A percentile compares a stretch with the other conserved stretches of the same genome.
Evolutionary conservation across 2,888 invertebrate species (phyloP).

Genomic region (Neoaliturus tenellus): DNA sequence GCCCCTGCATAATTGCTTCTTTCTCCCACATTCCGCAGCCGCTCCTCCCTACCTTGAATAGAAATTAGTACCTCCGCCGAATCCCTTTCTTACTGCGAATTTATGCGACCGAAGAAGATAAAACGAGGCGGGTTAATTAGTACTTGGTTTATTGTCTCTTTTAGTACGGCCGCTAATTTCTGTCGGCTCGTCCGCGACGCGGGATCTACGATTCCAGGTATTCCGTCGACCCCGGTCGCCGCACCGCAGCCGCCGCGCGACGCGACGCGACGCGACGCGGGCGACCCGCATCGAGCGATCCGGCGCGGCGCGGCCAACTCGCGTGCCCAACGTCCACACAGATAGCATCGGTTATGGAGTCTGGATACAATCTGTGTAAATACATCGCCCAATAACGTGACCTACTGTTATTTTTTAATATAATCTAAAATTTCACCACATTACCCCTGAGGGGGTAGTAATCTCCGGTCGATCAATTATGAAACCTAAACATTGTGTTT

Average conservation of each 20-base stretch:
- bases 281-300: neutral
- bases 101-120: slow-evolving; percentile 40
- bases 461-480: too few relatives aligned
- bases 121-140: slow-evolving; percentile 44
- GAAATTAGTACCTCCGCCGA: slow-evolving; percentile 32
- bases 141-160: slow-evolving; percentile 45
- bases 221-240: neutral
- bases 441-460: neutral
- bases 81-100: slow-evolving; percentile 50
- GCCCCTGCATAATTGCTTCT: slow-evolving; percentile 6
- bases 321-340: neutral
- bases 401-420: slow-evolving; percentile 27
- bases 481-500: too few relatives aligned
- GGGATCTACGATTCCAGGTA: neutral
- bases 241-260: neutral
- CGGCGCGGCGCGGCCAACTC: too few relatives aligned
- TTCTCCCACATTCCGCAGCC: neutral
- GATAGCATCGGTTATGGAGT: slow-evolving; percentile 18
- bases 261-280: too few relatives aligned
- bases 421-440: slow-evolving; percentile 27
- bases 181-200: neutral
- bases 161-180: slow-evolving; percentile 29
- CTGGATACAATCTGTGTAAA: slow-evolving; percentile 6
- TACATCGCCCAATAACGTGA: slow-evolving; percentile 26
- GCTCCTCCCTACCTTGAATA: slow-evolving; percentile 35